Evolutionary conservation across 2,797 vertebrate species (phyloP).

Genomic region (Todus mexicanus): DNA sequence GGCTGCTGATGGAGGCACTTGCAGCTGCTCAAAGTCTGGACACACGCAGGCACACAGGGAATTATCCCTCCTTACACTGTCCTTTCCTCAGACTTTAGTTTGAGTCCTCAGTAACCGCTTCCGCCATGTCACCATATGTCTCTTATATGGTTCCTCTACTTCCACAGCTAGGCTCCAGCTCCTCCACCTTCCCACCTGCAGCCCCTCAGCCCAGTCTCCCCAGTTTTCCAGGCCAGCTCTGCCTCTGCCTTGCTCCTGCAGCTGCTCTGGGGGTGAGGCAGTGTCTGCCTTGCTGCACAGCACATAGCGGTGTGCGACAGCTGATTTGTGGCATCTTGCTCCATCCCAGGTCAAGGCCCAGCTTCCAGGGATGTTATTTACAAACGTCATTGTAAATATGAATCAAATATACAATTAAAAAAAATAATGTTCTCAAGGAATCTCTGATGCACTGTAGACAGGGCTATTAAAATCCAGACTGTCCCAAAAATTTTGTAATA

Average conservation of each 20-base stretch:
- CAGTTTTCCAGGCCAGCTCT: accelerated
- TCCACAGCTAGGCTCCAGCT: neutral
- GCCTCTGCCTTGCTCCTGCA: neutral
- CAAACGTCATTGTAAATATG: neutral
- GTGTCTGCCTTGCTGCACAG: neutral
- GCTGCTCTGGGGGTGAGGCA: neutral
- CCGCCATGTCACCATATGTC: accelerated
- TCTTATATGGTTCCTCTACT: neutral
- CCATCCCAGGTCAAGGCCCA: neutral
- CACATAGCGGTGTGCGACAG: accelerated
- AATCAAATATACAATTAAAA: no score
- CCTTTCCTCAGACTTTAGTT: neutral
- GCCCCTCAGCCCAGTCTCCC: neutral
- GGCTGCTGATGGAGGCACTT: neutral
- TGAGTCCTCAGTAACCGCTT: neutral
- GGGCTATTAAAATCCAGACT: neutral
- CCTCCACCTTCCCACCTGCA: neutral
- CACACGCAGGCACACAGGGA: neutral
- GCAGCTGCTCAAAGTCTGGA: neutral
- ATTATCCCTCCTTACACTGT: neutral
- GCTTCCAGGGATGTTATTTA: neutral
- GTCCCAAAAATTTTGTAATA: neutral
- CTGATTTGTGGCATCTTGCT: neutral
- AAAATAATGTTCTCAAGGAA: neutral
- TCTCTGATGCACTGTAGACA: neutral